Base-by-base conservation (phyloP, 30 jellyfish, hydroid and myxozoan genomes). In the Hydractinia echinata region DNA sequence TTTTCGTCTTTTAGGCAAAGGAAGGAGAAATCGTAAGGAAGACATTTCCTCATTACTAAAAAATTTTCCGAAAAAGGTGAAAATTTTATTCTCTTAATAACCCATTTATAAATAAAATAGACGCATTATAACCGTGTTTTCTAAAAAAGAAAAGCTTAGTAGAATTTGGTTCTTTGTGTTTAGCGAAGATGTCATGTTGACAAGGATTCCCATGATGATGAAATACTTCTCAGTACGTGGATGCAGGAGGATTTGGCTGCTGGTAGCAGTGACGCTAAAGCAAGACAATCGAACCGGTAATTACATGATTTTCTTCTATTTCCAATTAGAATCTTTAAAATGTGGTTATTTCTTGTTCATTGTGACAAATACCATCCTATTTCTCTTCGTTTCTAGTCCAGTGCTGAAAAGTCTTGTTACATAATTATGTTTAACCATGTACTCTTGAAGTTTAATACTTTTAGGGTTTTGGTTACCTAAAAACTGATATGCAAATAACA, bases 211-310 rank as follows among this genome's bases (percentile, higher is more conserved):
- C 51, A 13, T 8, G 66, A 7, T 50, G 61, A 74, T 74, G 83
- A 74, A 13, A 50, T 55, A 9, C 54, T 74, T 48, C 54, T 74
- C 51, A 74, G 69, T 6, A 74, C 83, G 13, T 74, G 83, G 83
- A 74, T 49, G 83, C 83, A 13, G 13, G 68, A 58, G 39, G 54
- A 74, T 48, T 51, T 74, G 44, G 69, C 83, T 3, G 1, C 15
- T 66, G 21, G 53, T 19, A 66, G 48, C 48, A 19, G 53, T 7
- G 21, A 19, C 9, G 4, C 21, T 7, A 7, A 19, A 13, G 21
- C 76, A 60, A 60, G 18, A 66, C 21, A 66, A 66, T 52, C 76
- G 4, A 66, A 13, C 10, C 0, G 76, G 76, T 66, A 66, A 6
- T 66, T 2, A 30, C 44, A 30, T 30, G 44, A 30, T 30, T 30